Conservation (phyloP, 2,888 invertebrate genomes). For the Brachylomia viminalis region DNA sequence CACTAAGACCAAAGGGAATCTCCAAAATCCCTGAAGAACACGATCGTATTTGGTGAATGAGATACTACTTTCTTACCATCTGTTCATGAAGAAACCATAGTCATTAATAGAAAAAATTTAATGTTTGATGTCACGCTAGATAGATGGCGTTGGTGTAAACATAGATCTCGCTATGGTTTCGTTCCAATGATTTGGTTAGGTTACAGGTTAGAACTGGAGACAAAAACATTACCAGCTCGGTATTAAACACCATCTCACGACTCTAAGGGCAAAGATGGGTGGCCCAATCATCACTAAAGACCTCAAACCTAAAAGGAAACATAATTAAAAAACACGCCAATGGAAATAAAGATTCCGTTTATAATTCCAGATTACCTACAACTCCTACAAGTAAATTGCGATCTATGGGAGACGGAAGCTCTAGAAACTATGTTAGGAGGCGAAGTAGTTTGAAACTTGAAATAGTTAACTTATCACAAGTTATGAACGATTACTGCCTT, state of each 20-base stretch:
- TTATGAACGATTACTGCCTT: constrained; percentile 48
- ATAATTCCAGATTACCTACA: constrained; percentile 23
- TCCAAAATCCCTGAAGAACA: not conserved
- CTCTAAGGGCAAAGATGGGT: not conserved
- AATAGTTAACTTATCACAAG: constrained; percentile 20
- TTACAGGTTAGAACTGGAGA: too few species aligned
- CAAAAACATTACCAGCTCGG: too few species aligned
- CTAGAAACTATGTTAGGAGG: constrained; percentile 12
- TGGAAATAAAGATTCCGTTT: constrained; percentile 28
- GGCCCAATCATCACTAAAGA: not conserved
- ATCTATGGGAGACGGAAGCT: constrained; percentile 51
- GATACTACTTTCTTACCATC: too few species aligned
- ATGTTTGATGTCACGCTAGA: too few species aligned
- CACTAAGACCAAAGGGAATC: not conserved
- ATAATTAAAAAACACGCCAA: constrained; percentile 20
- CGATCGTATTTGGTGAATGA: too few species aligned
- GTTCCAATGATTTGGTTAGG: too few species aligned
- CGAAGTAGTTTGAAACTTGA: not conserved
- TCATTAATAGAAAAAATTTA: too few species aligned
- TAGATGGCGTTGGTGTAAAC: too few species aligned
- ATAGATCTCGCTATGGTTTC: too few species aligned
- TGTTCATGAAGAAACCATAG: too few species aligned
- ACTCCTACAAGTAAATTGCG: constrained; percentile 51
- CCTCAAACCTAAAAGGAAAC: not conserved
- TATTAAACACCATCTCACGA: too few species aligned